Evolutionary conservation across 2,113 vertebrate genomes (phyloP), one percentile per base, ranked within the genome.

Genomic region (Spea bombifrons): DNA sequence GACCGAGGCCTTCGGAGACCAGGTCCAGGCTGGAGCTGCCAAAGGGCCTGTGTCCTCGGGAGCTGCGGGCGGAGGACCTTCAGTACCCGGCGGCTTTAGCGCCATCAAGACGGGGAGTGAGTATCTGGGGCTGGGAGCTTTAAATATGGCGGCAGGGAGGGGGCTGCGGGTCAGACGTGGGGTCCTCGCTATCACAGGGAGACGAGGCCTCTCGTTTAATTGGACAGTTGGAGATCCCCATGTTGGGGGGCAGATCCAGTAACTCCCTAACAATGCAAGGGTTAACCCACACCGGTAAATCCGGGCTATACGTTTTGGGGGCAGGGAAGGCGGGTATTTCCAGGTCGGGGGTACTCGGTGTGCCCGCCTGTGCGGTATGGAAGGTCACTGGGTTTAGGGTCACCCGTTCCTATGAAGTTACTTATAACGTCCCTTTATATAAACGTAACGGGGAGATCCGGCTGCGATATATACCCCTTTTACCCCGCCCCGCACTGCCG

Each of bases 1-100:
- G 67, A 78, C 84, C 73, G 87, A 83, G 83, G 66, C 66, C 86
- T 86, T 72, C 76, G 76, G 70, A 63, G 72, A 81, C 46, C 66
- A 71, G 59, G 67, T 13, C 46, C 68, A 63, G 57, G 59, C 66
- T 50, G 79, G 79, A 63, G 65, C 67, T 48, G 48, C 15, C 8
- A 79, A 79, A 46, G 76, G 69, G 7, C 59, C 76, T 61, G 67
- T 49, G 48, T 16, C 64, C 49, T 57, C 63, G 17, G 77, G 71
- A 6, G 77, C 77, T 59, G 65, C 77, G 45, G 71, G 59, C 50
- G 69, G 76, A 50, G 71, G 45, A n/a, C 43, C 71, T 3, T 67
- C 77, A 16, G 61, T 67, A 49, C 70, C 77, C 16, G 76, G 47
- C n/a, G 70, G 61, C 49, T 80, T 80, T 50, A 80, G 75, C 75